Evolutionary conservation across 2,113 vertebrate genomes (phyloP).

Genomic region (Rallus limicola): DNA sequence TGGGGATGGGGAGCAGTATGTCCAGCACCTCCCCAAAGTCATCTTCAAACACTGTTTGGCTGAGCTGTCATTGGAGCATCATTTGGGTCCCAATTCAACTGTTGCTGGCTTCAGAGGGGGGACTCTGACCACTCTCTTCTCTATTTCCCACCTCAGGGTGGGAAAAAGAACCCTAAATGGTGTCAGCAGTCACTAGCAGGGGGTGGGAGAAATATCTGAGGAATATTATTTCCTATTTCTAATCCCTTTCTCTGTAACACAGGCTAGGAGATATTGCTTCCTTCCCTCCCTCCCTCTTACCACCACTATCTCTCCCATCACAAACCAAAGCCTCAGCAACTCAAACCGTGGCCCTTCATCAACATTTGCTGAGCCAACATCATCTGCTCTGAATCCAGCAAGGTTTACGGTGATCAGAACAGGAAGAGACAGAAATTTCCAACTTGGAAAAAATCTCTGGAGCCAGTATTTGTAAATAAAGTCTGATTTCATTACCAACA

Average conservation of each 20-base stretch:
- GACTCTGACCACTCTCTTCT: background rate
- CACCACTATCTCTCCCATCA: background rate
- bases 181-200: background rate
- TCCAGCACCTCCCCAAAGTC: background rate
- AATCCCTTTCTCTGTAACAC: background rate
- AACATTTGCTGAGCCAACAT: background rate
- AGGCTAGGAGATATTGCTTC: background rate
- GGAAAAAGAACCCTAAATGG: background rate
- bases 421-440: background rate
- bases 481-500: background rate
- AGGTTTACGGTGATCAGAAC: background rate
- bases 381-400: background rate
- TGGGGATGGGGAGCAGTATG: background rate
- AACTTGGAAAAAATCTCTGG: background rate
- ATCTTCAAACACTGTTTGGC: background rate
- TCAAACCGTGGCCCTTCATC: background rate
- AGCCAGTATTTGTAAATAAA: slow-evolving; percentile 17
- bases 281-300: background rate
- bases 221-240: background rate
- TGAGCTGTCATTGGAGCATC: background rate
- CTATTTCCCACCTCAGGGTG: background rate
- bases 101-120: background rate
- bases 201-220: background rate
- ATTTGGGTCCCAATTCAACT: background rate
- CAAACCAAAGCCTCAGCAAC: background rate